These are phyloP conservation scores for Xiphydria camelus DNA, from an alignment of 2,888 invertebrate genomes.

Conservation along the genomic window DNA sequence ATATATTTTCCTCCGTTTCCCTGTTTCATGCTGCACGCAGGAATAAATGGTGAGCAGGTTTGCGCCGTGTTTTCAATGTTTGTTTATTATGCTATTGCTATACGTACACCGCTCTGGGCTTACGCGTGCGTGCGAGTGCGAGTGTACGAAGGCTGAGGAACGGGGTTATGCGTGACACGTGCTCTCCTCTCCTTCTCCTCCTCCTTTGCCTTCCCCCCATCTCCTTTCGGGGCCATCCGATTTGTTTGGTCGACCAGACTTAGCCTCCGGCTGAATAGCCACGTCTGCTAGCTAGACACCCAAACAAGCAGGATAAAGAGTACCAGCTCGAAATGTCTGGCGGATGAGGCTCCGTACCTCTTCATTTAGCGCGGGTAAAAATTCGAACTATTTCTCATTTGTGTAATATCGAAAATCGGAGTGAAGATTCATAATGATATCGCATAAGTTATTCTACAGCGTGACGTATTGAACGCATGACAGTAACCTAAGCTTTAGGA, in stretches of 20 bases:
- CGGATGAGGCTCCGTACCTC: too few relatives aligned
- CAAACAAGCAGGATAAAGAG: background rate
- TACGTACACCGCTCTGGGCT: slow-evolving; percentile 1
- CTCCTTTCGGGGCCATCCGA: background rate
- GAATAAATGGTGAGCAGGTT: slow-evolving; percentile 54
- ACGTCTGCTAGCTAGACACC: background rate
- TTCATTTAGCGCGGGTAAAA: too few relatives aligned
- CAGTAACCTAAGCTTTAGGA: too few relatives aligned
- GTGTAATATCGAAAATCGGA: too few relatives aligned
- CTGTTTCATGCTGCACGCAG: slow-evolving; percentile 51
- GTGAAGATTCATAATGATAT: too few relatives aligned
- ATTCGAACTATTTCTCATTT: too few relatives aligned
- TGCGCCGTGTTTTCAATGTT: slow-evolving; percentile 1
- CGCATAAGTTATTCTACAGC: too few relatives aligned
- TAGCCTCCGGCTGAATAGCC: background rate
- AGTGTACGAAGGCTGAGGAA: slow-evolving; percentile 19
- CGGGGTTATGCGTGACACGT: slow-evolving; percentile 26
- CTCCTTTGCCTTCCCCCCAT: slow-evolving; percentile 6
- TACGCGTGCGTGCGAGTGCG: slow-evolving; percentile 13
- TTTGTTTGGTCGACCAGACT: slow-evolving; percentile 2
- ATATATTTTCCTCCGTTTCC: slow-evolving; percentile 32
- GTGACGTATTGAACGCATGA: too few relatives aligned
- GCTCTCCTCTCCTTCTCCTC: slow-evolving; percentile 9
- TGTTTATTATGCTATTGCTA: slow-evolving; percentile 15
- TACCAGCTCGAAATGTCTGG: too few relatives aligned